A percentile compares a stretch with the other conserved stretches of the same genome.
phyloP scores from a whole-genome alignment of 2,113 vertebrate species.

The Dasyprocta punctata region DNA sequence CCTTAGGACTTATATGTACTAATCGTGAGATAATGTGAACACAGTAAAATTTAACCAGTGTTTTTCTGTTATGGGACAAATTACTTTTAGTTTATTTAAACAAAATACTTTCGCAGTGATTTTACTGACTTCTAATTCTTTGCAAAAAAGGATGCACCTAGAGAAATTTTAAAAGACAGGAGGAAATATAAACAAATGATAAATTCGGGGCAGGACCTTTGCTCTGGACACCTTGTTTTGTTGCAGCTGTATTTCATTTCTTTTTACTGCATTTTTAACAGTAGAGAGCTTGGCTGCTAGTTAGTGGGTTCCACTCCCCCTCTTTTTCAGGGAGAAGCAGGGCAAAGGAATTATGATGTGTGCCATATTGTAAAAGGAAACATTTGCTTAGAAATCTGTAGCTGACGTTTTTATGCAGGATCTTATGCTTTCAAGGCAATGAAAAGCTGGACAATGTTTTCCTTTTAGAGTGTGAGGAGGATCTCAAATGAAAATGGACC shows the following conservation, averaged over 20 bases:
- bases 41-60: slow-evolving; percentile 28
- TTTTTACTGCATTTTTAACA: slow-evolving; percentile 67
- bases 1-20: background rate
- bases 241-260: slow-evolving; percentile 54
- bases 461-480: slow-evolving; percentile 47
- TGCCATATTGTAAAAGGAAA: slow-evolving; percentile 78
- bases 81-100: slow-evolving; percentile 54
- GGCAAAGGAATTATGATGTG: slow-evolving; percentile 70
- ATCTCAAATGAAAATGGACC: slow-evolving; percentile 37
- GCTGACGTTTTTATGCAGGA: slow-evolving; percentile 75
- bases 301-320: slow-evolving; percentile 1
- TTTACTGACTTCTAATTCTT: slow-evolving; percentile 30
- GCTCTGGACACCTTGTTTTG: slow-evolving; percentile 63
- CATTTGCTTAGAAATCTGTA: slow-evolving; percentile 70
- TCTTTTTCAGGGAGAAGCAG: slow-evolving; percentile 41
- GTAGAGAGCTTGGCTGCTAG: slow-evolving; percentile 55
- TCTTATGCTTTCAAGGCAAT: slow-evolving; percentile 49
- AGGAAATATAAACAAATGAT: slow-evolving; percentile 69
- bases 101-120: slow-evolving; percentile 21
- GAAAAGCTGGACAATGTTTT: slow-evolving; percentile 66
- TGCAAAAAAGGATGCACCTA: background rate
- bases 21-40: background rate
- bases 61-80: background rate
- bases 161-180: slow-evolving; percentile 55
- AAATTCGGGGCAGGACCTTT: slow-evolving; percentile 59